These are phyloP conservation scores for Callipepla squamata DNA, from an alignment of 2,113 vertebrate species.

Conservation along the genomic window DNA sequence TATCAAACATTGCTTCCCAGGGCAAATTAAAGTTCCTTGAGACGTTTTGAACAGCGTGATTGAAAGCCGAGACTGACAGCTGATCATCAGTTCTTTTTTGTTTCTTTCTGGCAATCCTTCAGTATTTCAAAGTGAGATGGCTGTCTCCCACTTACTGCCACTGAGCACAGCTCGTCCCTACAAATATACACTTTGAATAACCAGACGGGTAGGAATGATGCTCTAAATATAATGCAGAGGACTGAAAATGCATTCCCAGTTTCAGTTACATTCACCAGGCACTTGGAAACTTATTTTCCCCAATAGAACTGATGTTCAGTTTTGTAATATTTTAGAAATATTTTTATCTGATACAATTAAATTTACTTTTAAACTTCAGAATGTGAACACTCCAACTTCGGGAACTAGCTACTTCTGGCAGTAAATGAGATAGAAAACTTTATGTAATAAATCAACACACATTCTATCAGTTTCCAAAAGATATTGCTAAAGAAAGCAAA, in stretches of 20 bases:
- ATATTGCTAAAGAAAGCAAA: not conserved
- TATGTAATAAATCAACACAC: not conserved
- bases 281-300: not conserved
- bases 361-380: not conserved
- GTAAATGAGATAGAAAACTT: not conserved
- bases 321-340: not conserved
- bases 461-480: not conserved
- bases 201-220: not conserved
- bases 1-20: not conserved
- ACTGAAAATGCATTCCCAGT: not conserved
- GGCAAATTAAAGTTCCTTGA: not conserved
- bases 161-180: not conserved
- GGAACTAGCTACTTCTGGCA: not conserved
- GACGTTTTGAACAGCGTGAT: slow-evolving; percentile 10
- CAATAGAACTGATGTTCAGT: not conserved
- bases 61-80: slow-evolving; percentile 43
- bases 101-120: not conserved
- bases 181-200: not conserved
- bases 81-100: not conserved
- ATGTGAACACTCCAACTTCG: not conserved
- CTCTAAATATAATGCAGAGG: not conserved
- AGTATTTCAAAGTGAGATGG: not conserved
- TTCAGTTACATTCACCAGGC: not conserved
- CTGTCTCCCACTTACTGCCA: not conserved
- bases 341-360: not conserved